Evolutionary conservation across 2,113 vertebrate species (phyloP).

Genomic region (Apeltes quadracus): DNA sequence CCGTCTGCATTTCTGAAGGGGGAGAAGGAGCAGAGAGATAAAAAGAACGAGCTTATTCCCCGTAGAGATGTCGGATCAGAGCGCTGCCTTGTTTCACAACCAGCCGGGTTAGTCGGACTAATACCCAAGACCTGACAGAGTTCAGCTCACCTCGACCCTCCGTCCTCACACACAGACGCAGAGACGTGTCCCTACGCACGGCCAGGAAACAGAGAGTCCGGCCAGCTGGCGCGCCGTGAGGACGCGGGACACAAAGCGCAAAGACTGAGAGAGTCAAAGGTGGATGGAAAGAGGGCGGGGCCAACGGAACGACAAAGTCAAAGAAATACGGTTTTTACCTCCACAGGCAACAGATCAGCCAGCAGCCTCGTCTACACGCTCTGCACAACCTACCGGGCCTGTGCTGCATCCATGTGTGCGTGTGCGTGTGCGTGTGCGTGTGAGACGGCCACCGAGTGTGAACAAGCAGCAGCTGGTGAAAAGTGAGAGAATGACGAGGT

Average conservation of each 20-base stretch:
- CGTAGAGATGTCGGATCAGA: conserved; percentile 71
- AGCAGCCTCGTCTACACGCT: conserved; percentile 59
- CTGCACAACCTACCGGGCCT: conserved; percentile 21
- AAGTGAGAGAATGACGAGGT: conserved; percentile 70
- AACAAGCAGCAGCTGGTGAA: conserved; percentile 77
- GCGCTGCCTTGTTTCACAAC: conserved; percentile 73
- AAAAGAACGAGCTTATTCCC: conserved; percentile 66
- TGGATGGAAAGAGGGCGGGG: conserved; percentile 37
- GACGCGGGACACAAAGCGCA: conserved; percentile 57
- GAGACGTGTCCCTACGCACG: conserved; percentile 32
- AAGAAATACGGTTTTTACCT: conserved; percentile 41
- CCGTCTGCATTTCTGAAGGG: conserved; percentile 67
- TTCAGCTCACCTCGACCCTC: conserved; percentile 27
- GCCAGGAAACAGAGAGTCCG: conserved; percentile 48
- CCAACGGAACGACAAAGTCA: conserved; percentile 45
- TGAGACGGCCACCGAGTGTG: conserved; percentile 36
- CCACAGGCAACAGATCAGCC: conserved; percentile 76
- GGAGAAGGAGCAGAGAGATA: conserved; percentile 51
- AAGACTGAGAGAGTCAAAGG: conserved; percentile 56
- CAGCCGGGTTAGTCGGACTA: conserved; percentile 60
- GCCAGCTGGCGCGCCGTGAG: conserved; percentile 59
- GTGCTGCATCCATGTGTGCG: conserved; percentile 8
- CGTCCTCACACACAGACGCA: not conserved
- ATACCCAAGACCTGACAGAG: conserved; percentile 70
- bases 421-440: not conserved